Base-by-base conservation (phyloP, 2,113 vertebrate genomes). In the Elanoides forficatus region DNA sequence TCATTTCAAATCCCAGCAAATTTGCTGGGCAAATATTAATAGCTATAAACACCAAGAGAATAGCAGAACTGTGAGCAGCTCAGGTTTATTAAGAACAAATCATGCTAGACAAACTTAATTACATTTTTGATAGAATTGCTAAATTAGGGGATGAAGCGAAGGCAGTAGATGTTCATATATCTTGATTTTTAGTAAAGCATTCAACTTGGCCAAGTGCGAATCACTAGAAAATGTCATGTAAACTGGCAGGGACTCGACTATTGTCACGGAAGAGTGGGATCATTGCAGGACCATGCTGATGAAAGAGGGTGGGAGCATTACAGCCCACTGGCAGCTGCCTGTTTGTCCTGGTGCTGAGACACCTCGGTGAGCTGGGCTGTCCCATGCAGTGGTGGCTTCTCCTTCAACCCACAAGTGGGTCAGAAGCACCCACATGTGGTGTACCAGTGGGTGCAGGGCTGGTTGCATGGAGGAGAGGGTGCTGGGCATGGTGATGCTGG, bases 1-100 rank as follows among this genome's bases (percentile, higher is more conserved):
- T 86, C 42, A 48, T 55, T 74, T 81, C 75, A 88, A 83, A 96
- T 81, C 79, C 75, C 59, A 63, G 88, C 20, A 53, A 93, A 90
- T 95, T 47, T 70, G 26, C 85, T 36, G 47, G 55, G 82, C 63
- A 92, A 93, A 86, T 90, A 94, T 83, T 67, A 87, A 92, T 78
- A 38, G 60, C 79, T 86, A 15, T 27, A 79, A 94, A 68, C 63
- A 81, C 26, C 67, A 23, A 55, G 79, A 90, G 79, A 67, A 62
- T 29, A 90, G 38, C 20, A 22, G 93, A 73, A 26, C 58, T 3
- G 4, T 1, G 2, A n/a, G 63, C 42, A 18, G 85, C 72, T 55
- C 58, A 6, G 91, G 48, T 86, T 96, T 94, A 90, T 93, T 67
- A 76, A 93, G 90, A 86, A 83, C 89, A 97, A 95, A 90, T 95